Conservation (phyloP, 2,888 invertebrate genomes). For the Orthosia cruda region DNA sequence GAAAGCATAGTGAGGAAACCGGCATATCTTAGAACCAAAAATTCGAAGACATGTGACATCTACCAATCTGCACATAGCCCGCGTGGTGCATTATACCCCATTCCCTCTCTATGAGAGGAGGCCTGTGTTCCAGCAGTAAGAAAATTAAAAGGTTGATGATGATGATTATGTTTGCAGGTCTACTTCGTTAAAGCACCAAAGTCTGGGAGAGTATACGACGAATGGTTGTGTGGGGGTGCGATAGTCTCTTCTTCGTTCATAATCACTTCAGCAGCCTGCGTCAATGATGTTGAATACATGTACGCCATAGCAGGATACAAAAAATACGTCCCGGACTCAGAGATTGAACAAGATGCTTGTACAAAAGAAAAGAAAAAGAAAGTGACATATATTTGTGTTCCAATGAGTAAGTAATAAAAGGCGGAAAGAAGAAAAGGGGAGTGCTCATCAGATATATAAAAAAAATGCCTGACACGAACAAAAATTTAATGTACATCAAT, state of each 20-base stretch:
- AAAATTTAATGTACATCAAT: no score
- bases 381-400: slow-evolving; percentile 51
- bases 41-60: no score
- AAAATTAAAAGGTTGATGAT: no score
- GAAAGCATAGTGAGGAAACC: no score
- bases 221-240: slow-evolving; percentile 76
- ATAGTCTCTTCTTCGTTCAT: slow-evolving; percentile 66
- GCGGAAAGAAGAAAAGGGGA: no score
- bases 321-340: slow-evolving; percentile 66
- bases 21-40: no score
- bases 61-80: no score
- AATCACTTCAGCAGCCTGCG: slow-evolving; percentile 75
- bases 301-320: slow-evolving; percentile 76
- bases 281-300: slow-evolving; percentile 71
- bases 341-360: slow-evolving; percentile 70
- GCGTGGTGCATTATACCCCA: no score
- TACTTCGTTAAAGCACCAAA: slow-evolving; percentile 68
- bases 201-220: slow-evolving; percentile 63
- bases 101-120: no score
- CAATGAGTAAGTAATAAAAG: slow-evolving; percentile 48
- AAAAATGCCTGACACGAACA: no score
- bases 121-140: no score
- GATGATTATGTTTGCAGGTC: slow-evolving; percentile 55
- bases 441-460: no score
- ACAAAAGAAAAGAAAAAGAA: slow-evolving; percentile 74